Conservation (phyloP, 2,113 vertebrate genomes). For the Sander vitreus region DNA sequence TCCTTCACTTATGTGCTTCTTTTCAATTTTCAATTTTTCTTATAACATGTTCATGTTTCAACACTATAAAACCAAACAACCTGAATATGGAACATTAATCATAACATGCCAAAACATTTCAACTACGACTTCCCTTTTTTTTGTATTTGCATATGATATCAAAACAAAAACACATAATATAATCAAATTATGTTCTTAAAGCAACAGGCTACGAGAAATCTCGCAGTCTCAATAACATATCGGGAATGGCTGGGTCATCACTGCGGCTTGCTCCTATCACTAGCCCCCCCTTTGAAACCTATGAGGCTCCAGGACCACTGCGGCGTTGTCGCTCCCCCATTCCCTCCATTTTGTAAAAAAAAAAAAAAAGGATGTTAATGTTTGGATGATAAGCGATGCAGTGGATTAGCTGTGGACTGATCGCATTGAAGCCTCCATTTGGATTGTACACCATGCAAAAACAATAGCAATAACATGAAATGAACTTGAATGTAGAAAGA, state of each 20-base stretch:
- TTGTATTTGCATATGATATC: slow-evolving; percentile 13
- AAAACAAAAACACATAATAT: slow-evolving; percentile 16
- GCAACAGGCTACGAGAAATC: slow-evolving; percentile 92
- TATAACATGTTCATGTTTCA: slow-evolving; percentile 38
- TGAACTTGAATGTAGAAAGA: slow-evolving; percentile 70
- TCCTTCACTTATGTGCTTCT: slow-evolving; percentile 46
- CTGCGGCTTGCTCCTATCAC: slow-evolving; percentile 90
- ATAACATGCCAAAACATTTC: slow-evolving; percentile 31
- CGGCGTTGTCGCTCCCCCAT: slow-evolving; percentile 90
- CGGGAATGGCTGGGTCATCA: slow-evolving; percentile 89
- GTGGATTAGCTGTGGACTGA: slow-evolving; percentile 38
- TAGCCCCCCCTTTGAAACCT: slow-evolving; percentile 84
- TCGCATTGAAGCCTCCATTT: slow-evolving; percentile 33
- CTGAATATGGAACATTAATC: slow-evolving; percentile 35
- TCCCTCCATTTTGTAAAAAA: slow-evolving; percentile 91
- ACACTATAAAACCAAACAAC: slow-evolving; percentile 26
- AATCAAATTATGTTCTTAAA: slow-evolving; percentile 47
- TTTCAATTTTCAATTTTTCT: slow-evolving; percentile 25
- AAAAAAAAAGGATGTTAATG: slow-evolving; percentile 42
- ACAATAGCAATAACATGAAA: slow-evolving; percentile 80
- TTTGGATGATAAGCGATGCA: slow-evolving; percentile 50
- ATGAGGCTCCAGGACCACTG: slow-evolving; percentile 88
- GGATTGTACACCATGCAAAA: slow-evolving; percentile 51
- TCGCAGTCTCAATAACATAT: slow-evolving; percentile 93
- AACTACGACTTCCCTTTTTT: slow-evolving; percentile 29